Evolutionary conservation across 2,888 invertebrate genomes (phyloP).

Genomic region (Epistrophe eligans): DNA sequence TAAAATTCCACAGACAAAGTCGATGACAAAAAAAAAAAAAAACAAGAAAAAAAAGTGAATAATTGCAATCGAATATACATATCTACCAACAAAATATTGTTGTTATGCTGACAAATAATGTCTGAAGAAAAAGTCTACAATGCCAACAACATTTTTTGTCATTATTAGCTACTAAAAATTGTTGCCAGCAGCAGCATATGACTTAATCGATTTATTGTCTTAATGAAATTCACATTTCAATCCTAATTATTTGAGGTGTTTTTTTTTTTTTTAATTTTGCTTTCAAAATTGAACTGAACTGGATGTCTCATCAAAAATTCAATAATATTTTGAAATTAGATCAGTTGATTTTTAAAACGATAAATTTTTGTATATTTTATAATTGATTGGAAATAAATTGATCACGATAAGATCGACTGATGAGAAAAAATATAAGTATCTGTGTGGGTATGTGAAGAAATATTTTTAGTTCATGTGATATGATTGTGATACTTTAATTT

Average conservation of each 20-base stretch:
- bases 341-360: not conserved
- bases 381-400: slow-evolving; percentile 3
- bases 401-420: not conserved
- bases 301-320: not conserved
- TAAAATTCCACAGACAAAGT: not conserved
- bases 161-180: not conserved
- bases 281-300: not conserved
- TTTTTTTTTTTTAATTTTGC: not conserved
- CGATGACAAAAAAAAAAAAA: not conserved
- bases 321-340: slow-evolving; percentile 3
- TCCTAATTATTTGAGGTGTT: not conserved
- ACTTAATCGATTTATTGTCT: slow-evolving; percentile 5
- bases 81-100: not conserved
- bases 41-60: not conserved
- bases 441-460: not conserved
- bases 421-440: not conserved
- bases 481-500: slow-evolving; percentile 6
- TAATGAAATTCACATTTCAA: not conserved
- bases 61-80: not conserved
- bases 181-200: not conserved
- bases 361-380: slow-evolving; percentile 5
- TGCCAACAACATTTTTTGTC: slow-evolving; percentile 23
- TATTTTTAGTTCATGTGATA: slow-evolving; percentile 2
- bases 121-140: not conserved
- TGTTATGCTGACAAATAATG: not conserved